Base-by-base conservation (phyloP, 2,797 vertebrate genomes). In the Sebastes steindachneri region DNA sequence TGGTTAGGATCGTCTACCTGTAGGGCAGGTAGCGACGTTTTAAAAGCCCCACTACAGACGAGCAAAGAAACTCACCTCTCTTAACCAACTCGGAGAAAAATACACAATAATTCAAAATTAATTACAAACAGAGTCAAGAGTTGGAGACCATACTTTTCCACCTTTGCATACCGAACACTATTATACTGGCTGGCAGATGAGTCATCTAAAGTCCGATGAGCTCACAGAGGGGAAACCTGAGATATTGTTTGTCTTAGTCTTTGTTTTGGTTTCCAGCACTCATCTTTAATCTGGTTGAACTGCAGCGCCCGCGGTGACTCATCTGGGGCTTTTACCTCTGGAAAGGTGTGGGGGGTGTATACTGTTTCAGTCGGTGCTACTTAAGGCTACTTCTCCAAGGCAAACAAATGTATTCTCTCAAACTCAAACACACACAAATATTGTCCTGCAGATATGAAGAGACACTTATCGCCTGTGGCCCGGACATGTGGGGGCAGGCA, bases 401-500 rank as follows among this genome's bases (percentile, higher is more conserved):
- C 33, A 82, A 64, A 57, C 17, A 28, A 29, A 59, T 12, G 6
- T 41, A 7, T 70, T 37, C 51, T 59, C 11, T 35, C 11, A 35
- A 35, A 35, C 21, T 37, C 37, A 60, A 31, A 53, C n/a, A 9
- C 14, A 35, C 25, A 45, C 23, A 75, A 68, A 35, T 35, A 69
- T 31, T 59, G 41, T 85, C 45, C 28, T 23, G 45, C 7, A n/a
- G 66, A 64, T 62, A 54, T 28, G 23, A 68, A 59, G 75, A 71
- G 19, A 19, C 68, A 80, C 19, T 41, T 64, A 70, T 64, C 59
- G 55, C 63, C 67, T 7, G 48, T 26, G 58, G 67, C 75, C 19
- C n/a, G 10, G 79, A 88, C 90, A 15, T 87, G 88, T 84, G 75
- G 69, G 69, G 80, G 69, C 86, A 90, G 66, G 85, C 41, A 76